These are phyloP conservation scores for Theodoxus fluviatilis DNA, from an alignment of 2,888 invertebrate genomes.

Conservation along the genomic window DNA sequence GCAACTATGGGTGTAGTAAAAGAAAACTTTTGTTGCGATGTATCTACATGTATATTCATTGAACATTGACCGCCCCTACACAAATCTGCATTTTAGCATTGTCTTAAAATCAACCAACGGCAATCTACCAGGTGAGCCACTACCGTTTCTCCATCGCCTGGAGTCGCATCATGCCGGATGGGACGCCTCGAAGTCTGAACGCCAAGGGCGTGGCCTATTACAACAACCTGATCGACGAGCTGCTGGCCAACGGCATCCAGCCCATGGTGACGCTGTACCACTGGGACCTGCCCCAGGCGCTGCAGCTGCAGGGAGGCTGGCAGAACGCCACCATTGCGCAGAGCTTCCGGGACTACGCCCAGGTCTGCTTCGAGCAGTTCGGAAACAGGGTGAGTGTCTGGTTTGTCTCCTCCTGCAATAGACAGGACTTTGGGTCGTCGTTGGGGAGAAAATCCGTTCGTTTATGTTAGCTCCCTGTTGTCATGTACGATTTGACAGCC, in stretches of 20 bases:
- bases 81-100: neutral
- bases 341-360: conserved; percentile 60
- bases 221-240: conserved; percentile 77
- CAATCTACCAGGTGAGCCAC: conserved; percentile 50
- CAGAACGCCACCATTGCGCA: conserved; percentile 42
- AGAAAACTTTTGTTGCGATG: neutral
- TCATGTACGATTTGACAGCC: neutral
- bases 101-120: too few species aligned
- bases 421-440: neutral
- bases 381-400: conserved; percentile 56
- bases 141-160: conserved; percentile 72
- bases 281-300: conserved; percentile 64
- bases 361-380: conserved; percentile 56
- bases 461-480: neutral
- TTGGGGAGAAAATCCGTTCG: neutral
- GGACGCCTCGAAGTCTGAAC: conserved; percentile 68
- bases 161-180: conserved; percentile 78
- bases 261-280: conserved; percentile 71
- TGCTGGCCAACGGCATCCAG: conserved; percentile 71
- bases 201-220: conserved; percentile 80
- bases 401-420: too few species aligned
- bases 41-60: neutral
- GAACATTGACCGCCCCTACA: neutral
- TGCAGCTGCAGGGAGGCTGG: conserved; percentile 65
- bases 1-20: neutral